Evolutionary conservation across 1,140 invertebrate species (phyloP), one percentile per base, ranked within the genome.

Genomic region (Bombus cullumanus): DNA sequence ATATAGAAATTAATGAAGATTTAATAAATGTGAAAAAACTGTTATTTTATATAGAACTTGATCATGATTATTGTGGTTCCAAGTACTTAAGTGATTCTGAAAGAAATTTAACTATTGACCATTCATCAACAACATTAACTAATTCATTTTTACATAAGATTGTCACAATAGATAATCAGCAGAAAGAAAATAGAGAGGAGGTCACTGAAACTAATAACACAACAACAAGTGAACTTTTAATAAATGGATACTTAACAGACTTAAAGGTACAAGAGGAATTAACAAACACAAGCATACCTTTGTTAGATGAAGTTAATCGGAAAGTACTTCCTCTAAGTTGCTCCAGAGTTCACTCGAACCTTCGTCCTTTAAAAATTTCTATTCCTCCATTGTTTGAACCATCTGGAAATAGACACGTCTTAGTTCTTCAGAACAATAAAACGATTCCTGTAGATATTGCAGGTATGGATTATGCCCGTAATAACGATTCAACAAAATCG

Each of bases 61-160:
- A 92, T 66, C 90, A 93, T 43, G 85, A 90, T 88, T 92, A 93
- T 71, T 82, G n/a, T 22, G n/a, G 18, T 15, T 68, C 18, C 37
- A 79, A 69, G n/a, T 86, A 74, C 31, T 68, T 73, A 1, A 73
- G 81, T 1, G 25, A n/a, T 90, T 28, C 76, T 75, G 93, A 93
- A n/a, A 92, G 88, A 53, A 92, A 94, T 73, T 83, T 89, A n/a
- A 94, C 93, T 34, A 92, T 93, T 25, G 85, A 91, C 28, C 93
- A 94, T 81, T 83, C 79, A 5, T 31, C 39, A 34, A 12, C 12
- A 2, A 10, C 28, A 13, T 34, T 37, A 34, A 69, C 15, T 28
- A n/a, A 57, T 69, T 78, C 28, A 34, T 53, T n/a, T 2, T 37
- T 34, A 9, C 37, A 64, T 18, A 25, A 62, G 1, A n/a, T 22